A percentile compares a stretch with the other conserved stretches of the same genome.
Conservation (phyloP, 92 coral and sea anemone species). For the Muricea muricata region DNA sequence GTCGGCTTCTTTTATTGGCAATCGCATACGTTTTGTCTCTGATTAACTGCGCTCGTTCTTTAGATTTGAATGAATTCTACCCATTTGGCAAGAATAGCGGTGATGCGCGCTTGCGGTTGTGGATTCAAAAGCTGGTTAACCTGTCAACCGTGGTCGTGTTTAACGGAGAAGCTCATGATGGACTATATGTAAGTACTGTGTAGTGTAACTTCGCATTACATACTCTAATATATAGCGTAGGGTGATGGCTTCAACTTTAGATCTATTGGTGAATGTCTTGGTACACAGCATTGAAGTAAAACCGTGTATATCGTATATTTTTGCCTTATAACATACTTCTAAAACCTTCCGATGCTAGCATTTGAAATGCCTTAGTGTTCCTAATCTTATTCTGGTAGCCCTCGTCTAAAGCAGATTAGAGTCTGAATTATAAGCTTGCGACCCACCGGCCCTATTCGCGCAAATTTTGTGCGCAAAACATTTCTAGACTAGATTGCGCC, state of each 20-base stretch:
- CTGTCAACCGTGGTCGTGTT: conserved; percentile 61
- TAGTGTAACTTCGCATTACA: background rate
- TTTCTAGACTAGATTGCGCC: no score
- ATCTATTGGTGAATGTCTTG: no score
- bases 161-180: conserved; percentile 53
- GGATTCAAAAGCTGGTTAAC: conserved; percentile 50
- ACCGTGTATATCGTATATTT: background rate
- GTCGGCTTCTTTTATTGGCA: conserved; percentile 1
- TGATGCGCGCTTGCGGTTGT: conserved; percentile 37
- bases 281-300: background rate
- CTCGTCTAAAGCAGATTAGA: background rate
- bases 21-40: conserved; percentile 47
- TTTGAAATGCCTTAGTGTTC: no score
- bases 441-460: no score
- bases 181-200: conserved; percentile 62
- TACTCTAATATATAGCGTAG: background rate
- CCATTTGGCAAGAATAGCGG: conserved; percentile 70
- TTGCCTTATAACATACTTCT: background rate
- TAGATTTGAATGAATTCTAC: conserved; percentile 66
- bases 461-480: no score
- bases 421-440: background rate
- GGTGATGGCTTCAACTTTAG: no score
- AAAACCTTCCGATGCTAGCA: no score
- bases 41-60: conserved; percentile 39
- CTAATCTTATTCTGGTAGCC: background rate